Base-by-base conservation (phyloP, 2,888 invertebrate species). In the Tenodera sinensis region DNA sequence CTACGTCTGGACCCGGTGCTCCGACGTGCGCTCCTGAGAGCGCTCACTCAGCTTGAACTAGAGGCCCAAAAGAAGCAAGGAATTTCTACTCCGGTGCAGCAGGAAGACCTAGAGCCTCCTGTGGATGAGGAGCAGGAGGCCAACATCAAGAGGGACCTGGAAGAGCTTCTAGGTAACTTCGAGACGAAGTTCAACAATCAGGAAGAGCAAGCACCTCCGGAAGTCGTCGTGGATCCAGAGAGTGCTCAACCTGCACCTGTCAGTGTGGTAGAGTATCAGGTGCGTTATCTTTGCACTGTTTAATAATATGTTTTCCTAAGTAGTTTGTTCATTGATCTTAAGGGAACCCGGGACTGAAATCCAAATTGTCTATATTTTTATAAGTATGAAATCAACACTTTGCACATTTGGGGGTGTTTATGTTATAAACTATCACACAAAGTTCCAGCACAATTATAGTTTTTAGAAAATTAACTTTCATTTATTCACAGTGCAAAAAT, bases 1-100 rank as follows among this genome's bases (percentile, higher is more conserved):
- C 94, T 95, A 1, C 95, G 96, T 90, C 93, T 97, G 89, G 97
- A 97, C 92, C 96, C 96, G 84, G 96, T 96, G 90, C 95, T 97
- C 71, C 94, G 97, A 27, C 95, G 96, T 93, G 97, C 97, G 0
- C 93, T 97, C 83, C 93, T 97, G 8, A 96, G 96, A 93, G 97
- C 97, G 20, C 94, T 97, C 7, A 96, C 95, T 88, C 97, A 97
- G 92, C 93, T 97, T 87, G 97, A 97, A 93, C 95, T 95, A 91
- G 96, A 95, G 90, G 95, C 91, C 1, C 89, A 90, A 28, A 28
- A 89, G 28, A 84, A 85, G 8, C 83, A 84, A 3, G 54, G 83
- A 8, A 84, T 47, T 15, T 28, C 2, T 6, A n/a, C 90, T 34
- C 85, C 89, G 4, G 89, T 87, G 54, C 71, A 88, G 82, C 88